Conservation (phyloP, 1,140 invertebrate genomes). For the Danaus melanippus region DNA sequence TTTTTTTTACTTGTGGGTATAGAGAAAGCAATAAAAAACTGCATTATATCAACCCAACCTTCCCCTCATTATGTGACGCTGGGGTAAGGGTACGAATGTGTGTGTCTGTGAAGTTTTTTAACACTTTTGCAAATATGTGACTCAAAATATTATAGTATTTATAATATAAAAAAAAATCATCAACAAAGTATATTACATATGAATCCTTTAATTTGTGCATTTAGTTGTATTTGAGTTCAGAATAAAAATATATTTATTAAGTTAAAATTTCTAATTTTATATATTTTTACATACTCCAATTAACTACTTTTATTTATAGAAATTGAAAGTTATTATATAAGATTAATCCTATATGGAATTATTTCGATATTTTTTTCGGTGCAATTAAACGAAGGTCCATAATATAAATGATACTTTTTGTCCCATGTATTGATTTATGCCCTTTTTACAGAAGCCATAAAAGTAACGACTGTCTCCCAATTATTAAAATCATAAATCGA, state of each 20-base stretch:
- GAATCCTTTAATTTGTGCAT: no score
- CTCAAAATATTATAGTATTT: slow-evolving; percentile 10
- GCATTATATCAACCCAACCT: slow-evolving; percentile 67
- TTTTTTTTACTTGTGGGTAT: slow-evolving; percentile 67
- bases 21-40: slow-evolving; percentile 69
- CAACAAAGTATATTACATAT: no score
- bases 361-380: slow-evolving; percentile 25
- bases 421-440: slow-evolving; percentile 49
- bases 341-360: not conserved
- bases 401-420: slow-evolving; percentile 55
- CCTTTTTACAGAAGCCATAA: slow-evolving; percentile 60
- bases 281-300: no score
- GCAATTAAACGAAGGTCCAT: slow-evolving; percentile 43
- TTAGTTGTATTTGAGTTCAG: no score
- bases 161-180: no score
- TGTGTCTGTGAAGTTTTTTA: slow-evolving; percentile 33
- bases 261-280: no score
- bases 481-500: slow-evolving; percentile 55
- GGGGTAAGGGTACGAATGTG: slow-evolving; percentile 37
- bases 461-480: slow-evolving; percentile 58
- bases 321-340: no score
- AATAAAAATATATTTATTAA: no score
- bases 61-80: slow-evolving; percentile 60
- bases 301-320: no score
- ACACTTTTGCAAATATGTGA: slow-evolving; percentile 12